Percentiles rank a stretch among this genome's conserved stretches.
These are phyloP conservation scores for Chamaea fasciata DNA, from an alignment of 2,113 vertebrate species.

Conservation along the genomic window DNA sequence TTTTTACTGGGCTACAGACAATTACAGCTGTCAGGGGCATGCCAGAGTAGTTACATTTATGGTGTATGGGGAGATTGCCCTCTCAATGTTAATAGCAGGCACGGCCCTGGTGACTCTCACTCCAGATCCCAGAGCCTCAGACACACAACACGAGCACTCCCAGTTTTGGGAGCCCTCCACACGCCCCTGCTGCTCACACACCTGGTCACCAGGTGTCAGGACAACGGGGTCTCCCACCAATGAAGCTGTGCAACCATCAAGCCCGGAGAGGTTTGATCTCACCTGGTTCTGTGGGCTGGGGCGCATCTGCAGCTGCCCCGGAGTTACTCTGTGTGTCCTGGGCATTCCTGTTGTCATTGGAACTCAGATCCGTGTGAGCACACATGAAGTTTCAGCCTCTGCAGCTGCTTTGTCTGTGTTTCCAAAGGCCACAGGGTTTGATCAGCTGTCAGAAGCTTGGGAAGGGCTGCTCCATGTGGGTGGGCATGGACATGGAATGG, in stretches of 20 bases:
- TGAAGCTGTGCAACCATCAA: fast-evolving
- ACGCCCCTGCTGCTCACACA: background rate
- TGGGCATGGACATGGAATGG: background rate
- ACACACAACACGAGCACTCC: background rate
- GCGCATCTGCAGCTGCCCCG: background rate
- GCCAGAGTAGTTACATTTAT: slow-evolving; percentile 59
- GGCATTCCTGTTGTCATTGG: background rate
- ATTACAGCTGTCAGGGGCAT: slow-evolving; percentile 47
- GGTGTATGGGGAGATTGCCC: slow-evolving; percentile 45
- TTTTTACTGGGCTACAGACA: slow-evolving; percentile 46
- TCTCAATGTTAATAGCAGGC: slow-evolving; percentile 40
- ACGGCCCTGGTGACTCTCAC: background rate
- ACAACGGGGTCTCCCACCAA: background rate
- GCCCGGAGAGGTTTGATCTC: background rate
- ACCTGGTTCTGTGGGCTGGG: background rate
- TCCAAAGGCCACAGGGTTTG: background rate
- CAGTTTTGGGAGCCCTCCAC: no score
- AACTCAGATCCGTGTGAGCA: background rate
- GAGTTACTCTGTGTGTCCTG: background rate
- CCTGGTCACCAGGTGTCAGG: background rate
- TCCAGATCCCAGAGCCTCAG: background rate
- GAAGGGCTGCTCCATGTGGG: background rate
- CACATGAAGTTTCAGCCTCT: background rate
- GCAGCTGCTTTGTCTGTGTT: background rate
- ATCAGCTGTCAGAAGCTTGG: background rate